These are phyloP conservation scores for Deroplatys truncata DNA, from an alignment of 2,888 invertebrate species.

Conservation along the genomic window DNA sequence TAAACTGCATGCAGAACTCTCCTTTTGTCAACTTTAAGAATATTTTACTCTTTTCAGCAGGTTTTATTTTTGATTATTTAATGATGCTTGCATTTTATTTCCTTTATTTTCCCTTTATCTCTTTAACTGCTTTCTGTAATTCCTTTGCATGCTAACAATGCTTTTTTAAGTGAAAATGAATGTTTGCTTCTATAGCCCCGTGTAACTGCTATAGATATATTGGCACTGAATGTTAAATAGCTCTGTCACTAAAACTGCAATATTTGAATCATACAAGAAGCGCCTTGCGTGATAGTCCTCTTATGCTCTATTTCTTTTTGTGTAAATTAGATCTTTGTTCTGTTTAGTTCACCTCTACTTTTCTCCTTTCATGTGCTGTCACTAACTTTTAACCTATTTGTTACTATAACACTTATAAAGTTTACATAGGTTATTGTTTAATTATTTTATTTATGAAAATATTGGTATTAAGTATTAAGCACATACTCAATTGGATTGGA, in stretches of 20 bases:
- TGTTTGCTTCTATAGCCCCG: not conserved
- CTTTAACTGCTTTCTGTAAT: not conserved
- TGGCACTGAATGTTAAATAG: not conserved
- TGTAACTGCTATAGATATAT: too few relatives aligned
- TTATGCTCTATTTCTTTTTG: not conserved
- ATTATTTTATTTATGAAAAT: too few relatives aligned
- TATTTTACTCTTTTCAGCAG: too few relatives aligned
- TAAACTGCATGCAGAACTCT: not conserved
- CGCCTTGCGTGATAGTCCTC: slow-evolving; percentile 6
- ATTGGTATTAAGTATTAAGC: too few relatives aligned
- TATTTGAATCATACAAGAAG: not conserved
- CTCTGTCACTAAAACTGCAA: not conserved
- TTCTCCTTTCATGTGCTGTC: not conserved
- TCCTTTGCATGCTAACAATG: not conserved
- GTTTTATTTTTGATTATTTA: not conserved
- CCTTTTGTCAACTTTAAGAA: too few relatives aligned
- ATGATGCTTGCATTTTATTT: not conserved
- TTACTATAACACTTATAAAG: too few relatives aligned
- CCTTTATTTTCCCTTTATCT: not conserved
- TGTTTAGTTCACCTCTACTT: not conserved
- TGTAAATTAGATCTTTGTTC: not conserved
- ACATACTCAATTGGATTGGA: too few relatives aligned
- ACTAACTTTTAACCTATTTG: too few relatives aligned
- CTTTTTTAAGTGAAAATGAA: not conserved
- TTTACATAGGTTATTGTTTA: too few relatives aligned